A percentile compares a stretch with the other conserved stretches of the same genome.
phyloP scores from a whole-genome alignment of 2,888 invertebrate genomes.

The Adineta ricciae region DNA sequence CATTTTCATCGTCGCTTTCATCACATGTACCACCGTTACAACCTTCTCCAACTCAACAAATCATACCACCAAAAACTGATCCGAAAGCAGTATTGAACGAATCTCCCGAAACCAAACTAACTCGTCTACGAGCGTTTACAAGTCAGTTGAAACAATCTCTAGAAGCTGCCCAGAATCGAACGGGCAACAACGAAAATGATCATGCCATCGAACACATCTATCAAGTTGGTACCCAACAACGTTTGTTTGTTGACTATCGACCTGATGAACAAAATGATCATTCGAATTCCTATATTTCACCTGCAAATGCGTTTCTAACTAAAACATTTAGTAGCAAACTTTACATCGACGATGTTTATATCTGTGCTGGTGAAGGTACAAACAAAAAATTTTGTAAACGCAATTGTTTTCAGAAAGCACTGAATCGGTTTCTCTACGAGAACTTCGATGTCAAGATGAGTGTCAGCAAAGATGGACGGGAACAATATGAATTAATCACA shows the following conservation, averaged over 20 bases:
- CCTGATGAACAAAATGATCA: not conserved
- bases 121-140: not conserved
- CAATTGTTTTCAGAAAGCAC: not conserved
- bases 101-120: not conserved
- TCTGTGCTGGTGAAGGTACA: not conserved
- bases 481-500: not conserved
- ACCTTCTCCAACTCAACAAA: not conserved
- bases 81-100: not conserved
- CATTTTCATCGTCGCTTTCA: not conserved
- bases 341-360: not conserved
- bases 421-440: not conserved
- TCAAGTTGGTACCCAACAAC: not conserved
- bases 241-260: conserved; percentile 15
- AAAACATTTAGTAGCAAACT: not conserved
- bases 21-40: too few species aligned
- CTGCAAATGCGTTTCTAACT: not conserved
- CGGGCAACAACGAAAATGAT: not conserved
- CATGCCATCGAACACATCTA: not conserved
- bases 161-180: not conserved
- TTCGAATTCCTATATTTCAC: not conserved
- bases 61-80: not conserved
- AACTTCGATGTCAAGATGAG: not conserved
- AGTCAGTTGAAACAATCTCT: not conserved
- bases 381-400: conserved; percentile 17
- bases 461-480: not conserved